These are phyloP conservation scores for Nipponacmea schrenckii DNA, from an alignment of 2,888 invertebrate genomes.

Conservation along the genomic window DNA sequence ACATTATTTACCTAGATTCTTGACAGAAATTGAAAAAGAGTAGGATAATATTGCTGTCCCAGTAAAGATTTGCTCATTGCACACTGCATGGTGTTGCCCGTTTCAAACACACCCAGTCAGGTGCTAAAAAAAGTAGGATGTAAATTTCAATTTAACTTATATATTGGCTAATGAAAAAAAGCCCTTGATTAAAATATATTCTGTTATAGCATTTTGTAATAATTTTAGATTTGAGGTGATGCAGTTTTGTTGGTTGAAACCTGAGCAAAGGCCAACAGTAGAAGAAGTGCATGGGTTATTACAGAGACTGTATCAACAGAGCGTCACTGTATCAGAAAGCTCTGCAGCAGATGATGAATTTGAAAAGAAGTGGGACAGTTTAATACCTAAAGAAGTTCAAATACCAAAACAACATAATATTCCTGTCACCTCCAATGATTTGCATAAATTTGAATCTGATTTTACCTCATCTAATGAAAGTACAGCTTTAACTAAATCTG, in stretches of 20 bases:
- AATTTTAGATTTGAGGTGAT: slow-evolving; percentile 76
- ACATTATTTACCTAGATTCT: no score
- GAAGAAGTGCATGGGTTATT: slow-evolving; percentile 72
- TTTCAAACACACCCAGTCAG: no score
- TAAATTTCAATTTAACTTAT: no score
- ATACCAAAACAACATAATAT: slow-evolving; percentile 16
- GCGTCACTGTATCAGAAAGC: slow-evolving; percentile 16
- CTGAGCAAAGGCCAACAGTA: slow-evolving; percentile 69
- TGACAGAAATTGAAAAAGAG: no score
- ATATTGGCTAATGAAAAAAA: no score
- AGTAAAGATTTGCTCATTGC: no score
- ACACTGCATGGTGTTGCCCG: no score
- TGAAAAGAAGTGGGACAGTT: slow-evolving; percentile 34
- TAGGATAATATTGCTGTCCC: no score
- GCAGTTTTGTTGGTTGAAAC: slow-evolving; percentile 77
- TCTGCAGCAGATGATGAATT: slow-evolving; percentile 27
- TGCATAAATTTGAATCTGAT: slow-evolving; percentile 13
- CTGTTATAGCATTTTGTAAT: neutral
- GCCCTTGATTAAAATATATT: neutral
- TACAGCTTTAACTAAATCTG: slow-evolving; percentile 8
- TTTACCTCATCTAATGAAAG: slow-evolving; percentile 12
- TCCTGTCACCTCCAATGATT: slow-evolving; percentile 17
- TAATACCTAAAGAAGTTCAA: slow-evolving; percentile 23
- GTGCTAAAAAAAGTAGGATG: no score
- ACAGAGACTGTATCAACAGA: slow-evolving; percentile 58